These are phyloP conservation scores for Stigmatopora nigra DNA, from an alignment of 2,113 vertebrate species.

Conservation along the genomic window DNA sequence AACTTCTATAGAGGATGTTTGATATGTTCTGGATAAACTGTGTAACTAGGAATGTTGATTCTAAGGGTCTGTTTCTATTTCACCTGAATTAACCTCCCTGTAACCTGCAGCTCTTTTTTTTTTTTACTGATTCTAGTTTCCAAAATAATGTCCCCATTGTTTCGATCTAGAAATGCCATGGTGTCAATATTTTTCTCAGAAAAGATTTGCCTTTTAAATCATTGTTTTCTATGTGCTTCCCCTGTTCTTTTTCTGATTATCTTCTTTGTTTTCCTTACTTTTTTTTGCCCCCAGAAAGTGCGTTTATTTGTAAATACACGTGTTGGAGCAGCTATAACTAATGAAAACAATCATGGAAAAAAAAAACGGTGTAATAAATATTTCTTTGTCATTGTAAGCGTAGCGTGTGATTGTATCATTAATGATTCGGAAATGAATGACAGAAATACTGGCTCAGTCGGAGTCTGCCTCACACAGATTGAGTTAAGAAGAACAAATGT, in stretches of 20 bases:
- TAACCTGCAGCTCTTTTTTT: conserved; percentile 41
- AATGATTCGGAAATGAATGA: background rate
- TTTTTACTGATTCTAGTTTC: conserved; percentile 30
- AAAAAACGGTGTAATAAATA: conserved; percentile 67
- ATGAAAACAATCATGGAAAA: conserved; percentile 62
- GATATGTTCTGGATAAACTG: conserved; percentile 14
- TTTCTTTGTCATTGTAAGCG: conserved; percentile 67
- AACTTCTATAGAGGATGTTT: conserved; percentile 15
- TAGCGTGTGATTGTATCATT: conserved; percentile 18
- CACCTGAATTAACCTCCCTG: conserved; percentile 29
- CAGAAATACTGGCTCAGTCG: background rate
- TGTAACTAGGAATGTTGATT: background rate
- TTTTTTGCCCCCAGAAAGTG: conserved; percentile 71
- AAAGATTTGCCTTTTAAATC: too few relatives aligned
- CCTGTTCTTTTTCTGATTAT: conserved; percentile 30
- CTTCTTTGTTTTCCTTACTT: conserved; percentile 35
- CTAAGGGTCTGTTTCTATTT: conserved; percentile 17
- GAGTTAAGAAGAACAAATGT: conserved; percentile 42
- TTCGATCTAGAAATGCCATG: conserved; percentile 21
- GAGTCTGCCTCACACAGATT: conserved; percentile 30
- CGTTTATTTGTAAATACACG: conserved; percentile 98
- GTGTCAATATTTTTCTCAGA: conserved; percentile 17
- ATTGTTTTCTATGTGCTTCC: conserved; percentile 1
- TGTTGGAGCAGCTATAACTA: conserved; percentile 93
- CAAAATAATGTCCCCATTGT: conserved; percentile 20